phyloP scores from a whole-genome alignment of 92 coral and sea anemone species.

The Scolanthus callimorphus region DNA sequence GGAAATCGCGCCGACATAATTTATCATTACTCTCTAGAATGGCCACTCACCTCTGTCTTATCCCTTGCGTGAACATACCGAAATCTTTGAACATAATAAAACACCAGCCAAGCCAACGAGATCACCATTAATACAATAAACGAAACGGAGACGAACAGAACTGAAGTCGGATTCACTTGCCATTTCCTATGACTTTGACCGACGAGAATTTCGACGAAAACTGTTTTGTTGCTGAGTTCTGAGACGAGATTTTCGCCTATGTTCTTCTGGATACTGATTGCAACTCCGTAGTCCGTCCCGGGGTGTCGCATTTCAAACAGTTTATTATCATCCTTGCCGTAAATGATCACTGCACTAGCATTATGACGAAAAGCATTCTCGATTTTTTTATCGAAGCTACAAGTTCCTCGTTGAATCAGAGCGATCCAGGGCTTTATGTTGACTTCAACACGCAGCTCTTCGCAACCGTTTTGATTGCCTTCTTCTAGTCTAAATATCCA shows the following conservation, averaged over 20 bases:
- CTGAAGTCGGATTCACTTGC: slow-evolving; percentile 90
- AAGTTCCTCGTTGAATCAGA: slow-evolving; percentile 74
- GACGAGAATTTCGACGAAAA: slow-evolving; percentile 60
- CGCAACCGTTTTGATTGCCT: slow-evolving; percentile 64
- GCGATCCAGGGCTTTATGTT: slow-evolving; percentile 76
- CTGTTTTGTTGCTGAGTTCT: slow-evolving; percentile 52
- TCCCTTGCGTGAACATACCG: slow-evolving; percentile 97
- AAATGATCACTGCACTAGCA: slow-evolving; percentile 85
- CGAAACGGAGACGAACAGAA: slow-evolving; percentile 93
- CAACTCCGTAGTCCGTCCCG: slow-evolving; percentile 37
- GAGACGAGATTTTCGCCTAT: slow-evolving; percentile 56
- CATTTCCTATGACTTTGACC: slow-evolving; percentile 33
- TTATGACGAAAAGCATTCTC: slow-evolving; percentile 79
- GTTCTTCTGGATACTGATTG: slow-evolving; percentile 64
- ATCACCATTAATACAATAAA: slow-evolving; percentile 98
- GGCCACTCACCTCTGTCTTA: slow-evolving; percentile 89
- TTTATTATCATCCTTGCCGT: slow-evolving; percentile 32
- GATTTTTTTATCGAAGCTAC: slow-evolving; percentile 74
- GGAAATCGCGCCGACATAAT: no score
- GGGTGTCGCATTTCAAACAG: slow-evolving; percentile 46
- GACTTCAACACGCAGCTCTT: slow-evolving; percentile 50
- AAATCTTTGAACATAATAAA: slow-evolving; percentile 95
- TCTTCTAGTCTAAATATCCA: slow-evolving; percentile 59
- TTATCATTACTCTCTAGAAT: no score
- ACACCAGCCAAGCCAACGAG: slow-evolving; percentile 96